These are phyloP conservation scores for Thermophis baileyi DNA, from an alignment of 2,113 vertebrate species.

Conservation along the genomic window DNA sequence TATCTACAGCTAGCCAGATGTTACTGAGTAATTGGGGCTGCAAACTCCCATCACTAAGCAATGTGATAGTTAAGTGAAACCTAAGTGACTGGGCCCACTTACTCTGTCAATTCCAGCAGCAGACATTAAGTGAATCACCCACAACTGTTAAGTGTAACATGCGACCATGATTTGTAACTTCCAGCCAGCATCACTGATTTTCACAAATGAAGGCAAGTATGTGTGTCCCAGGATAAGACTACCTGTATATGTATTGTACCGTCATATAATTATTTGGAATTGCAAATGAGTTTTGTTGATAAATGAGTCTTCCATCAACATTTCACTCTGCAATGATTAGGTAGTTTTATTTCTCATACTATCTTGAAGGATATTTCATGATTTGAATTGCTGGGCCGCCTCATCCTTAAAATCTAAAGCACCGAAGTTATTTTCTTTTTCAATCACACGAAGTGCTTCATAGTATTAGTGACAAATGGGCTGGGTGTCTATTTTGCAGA, in stretches of 20 bases:
- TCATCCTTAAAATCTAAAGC: not conserved
- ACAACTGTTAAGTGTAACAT: not conserved
- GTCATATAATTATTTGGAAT: not conserved
- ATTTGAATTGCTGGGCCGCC: not conserved
- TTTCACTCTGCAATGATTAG: not conserved
- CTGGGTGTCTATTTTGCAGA: not conserved
- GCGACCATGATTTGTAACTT: not conserved
- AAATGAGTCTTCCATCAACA: not conserved
- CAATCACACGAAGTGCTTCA: not conserved
- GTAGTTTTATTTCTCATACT: not conserved
- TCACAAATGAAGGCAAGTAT: no score
- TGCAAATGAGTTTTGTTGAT: not conserved
- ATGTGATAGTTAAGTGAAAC: not conserved
- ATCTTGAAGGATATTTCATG: not conserved
- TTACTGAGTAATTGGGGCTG: not conserved
- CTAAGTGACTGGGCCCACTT: no score
- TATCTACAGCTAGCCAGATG: not conserved
- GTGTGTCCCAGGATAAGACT: not conserved
- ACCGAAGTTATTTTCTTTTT: not conserved
- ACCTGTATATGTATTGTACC: not conserved
- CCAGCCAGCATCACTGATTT: no score
- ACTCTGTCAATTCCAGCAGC: not conserved
- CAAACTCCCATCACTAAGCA: not conserved
- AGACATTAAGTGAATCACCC: not conserved
- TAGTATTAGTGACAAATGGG: not conserved